A percentile compares a stretch with the other conserved stretches of the same genome.
phyloP scores from a whole-genome alignment of 2,113 vertebrate genomes.

The Hipposideros armiger region DNA sequence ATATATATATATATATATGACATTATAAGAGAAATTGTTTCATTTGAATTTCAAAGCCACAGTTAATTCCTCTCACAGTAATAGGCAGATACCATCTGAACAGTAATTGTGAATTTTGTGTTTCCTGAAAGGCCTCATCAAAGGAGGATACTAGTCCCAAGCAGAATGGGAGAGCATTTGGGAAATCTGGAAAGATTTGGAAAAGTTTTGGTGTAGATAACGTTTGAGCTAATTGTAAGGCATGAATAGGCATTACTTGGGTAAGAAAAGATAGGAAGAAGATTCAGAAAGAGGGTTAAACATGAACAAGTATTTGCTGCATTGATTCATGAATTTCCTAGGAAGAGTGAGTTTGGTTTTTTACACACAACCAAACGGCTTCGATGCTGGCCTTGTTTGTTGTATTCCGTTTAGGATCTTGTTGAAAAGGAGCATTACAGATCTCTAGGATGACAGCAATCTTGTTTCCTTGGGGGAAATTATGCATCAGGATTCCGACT shows the following conservation, averaged over 20 bases:
- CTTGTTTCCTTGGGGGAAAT: background rate
- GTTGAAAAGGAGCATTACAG: background rate
- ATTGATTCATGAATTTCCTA: background rate
- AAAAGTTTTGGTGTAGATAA: background rate
- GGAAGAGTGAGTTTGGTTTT: background rate
- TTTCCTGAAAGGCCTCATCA: background rate
- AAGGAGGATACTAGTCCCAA: background rate
- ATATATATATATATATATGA: background rate
- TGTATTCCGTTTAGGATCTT: background rate
- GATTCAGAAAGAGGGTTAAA: background rate
- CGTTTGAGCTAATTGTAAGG: background rate
- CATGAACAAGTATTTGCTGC: background rate
- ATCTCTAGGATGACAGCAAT: background rate
- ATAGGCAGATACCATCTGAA: background rate
- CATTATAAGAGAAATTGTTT: background rate
- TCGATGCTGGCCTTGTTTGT: background rate
- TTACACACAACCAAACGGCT: background rate
- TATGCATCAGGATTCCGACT: background rate
- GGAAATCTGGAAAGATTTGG: background rate
- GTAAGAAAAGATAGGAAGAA: background rate
- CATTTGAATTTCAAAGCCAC: constrained; percentile 37
- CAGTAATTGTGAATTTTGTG: background rate
- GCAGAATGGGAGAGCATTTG: background rate
- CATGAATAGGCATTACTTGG: background rate
- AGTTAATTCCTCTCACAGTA: background rate